Base-by-base conservation (phyloP, 2,888 invertebrate genomes). In the Diarsia dahlii region DNA sequence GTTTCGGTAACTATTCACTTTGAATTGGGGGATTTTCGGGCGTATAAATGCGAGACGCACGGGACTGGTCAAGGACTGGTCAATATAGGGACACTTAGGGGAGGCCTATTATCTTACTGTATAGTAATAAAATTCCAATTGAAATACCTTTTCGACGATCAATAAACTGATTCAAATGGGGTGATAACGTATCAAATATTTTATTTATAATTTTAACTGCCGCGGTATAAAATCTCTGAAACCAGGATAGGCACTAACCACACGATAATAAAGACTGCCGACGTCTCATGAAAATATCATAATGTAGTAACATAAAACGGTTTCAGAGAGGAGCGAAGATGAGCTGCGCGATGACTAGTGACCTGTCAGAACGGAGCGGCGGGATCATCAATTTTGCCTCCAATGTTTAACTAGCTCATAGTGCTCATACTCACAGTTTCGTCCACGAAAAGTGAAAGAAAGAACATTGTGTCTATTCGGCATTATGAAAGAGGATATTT, bases 311-410 rank as follows among this genome's bases (percentile, higher is more conserved):
- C 28, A 28, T 58, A 58, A 58, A 28, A 15, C 23, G 28, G 50
- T 13, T 20, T 54, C 39, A 68, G 28, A 56, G 28, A 20, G 48
- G 28, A 58, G 56, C 13, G 9, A 60, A 39, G n/a, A 60, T 63
- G 46, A 56, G 28, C 28, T 2, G 8, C 20, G 39, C 12, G 13
- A 69, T 54, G 45, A 69, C 18, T 60, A 46, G 54, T 80, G 56
- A 28, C 23, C 60, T 72, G 74, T 58, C 74, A 60, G 1, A 74
- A 13, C 46, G 12, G 13, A 34, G n/a, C 18, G 20, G 5, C 18
- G n/a, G 13, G 15, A 48, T 56, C 39, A 72, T 77, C 60, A 23
- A 73, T 72, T 58, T 12, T 28, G 15, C 2, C 8, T 58, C 8
- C 28, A 15, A 8, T 28, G 8, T 28, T 58, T 58, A 18, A 28